Evolutionary conservation across 2,888 invertebrate genomes (phyloP), one percentile per base, ranked within the genome.

Genomic region (Agrochola lychnidis): DNA sequence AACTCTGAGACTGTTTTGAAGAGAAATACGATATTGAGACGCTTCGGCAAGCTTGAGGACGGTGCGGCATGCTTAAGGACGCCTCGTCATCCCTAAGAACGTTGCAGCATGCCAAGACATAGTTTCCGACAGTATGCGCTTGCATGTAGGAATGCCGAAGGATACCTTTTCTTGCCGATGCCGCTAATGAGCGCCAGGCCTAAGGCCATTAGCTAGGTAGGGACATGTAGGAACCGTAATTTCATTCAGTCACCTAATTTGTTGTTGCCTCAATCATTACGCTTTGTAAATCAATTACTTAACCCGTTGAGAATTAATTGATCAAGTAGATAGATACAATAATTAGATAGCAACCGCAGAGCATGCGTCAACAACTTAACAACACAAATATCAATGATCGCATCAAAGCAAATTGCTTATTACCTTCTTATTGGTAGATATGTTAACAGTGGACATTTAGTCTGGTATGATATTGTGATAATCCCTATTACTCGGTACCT

Each of bases 271-370:
- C 53, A 71, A 1, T 30, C 30, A 30, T 45, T 61, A 61, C 30
- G 51, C 36, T 61, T 62, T 80, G 30, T 40, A 36, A 79, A 61
- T 53, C 53, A 56, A 62, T 62, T n/a, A n/a, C n/a, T n/a, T 56
- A 79, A 25, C 25, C 45, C 22, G 16, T 80, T 45, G 56, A 45
- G 45, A 80, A 56, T 63, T 62, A 48, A 80, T 62, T 80, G 25
- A 61, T 12, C 42, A 61, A 16, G 30, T 30, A 30, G 14, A 19
- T 45, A 19, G 48, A 51, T 51, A 51, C 12, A 42, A 42, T 42
- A 79, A 71, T 61, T 70, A 77, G 5, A 53, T 19, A 19, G 45
- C 16, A 19, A 53, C 53, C 53, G 22, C 61, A 70, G 59, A 42
- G 19, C 48, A 19, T 36, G 14, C 25, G 16, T 53, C 16, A 2